Percentiles rank a stretch among this genome's conserved stretches.
These are phyloP conservation scores for Hirtodrosophila trivittata DNA, from an alignment of 2,888 invertebrate genomes.

Conservation along the genomic window DNA sequence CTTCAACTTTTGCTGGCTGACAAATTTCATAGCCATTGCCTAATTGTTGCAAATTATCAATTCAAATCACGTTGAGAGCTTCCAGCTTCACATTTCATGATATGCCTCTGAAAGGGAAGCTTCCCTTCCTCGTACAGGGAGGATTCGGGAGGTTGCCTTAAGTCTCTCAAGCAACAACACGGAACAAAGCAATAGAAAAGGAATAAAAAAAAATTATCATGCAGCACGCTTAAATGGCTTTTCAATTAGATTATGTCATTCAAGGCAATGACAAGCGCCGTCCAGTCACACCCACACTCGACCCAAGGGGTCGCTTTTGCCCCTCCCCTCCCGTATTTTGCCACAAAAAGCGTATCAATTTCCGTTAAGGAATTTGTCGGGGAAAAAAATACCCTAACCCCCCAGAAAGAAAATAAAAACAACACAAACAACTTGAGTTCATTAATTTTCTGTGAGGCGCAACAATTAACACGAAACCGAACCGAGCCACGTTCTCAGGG, in stretches of 20 bases:
- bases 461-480: conserved; percentile 76
- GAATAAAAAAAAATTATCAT: conserved; percentile 68
- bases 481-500: conserved; percentile 35
- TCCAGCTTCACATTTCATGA: conserved; percentile 7
- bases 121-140: no score
- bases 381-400: conserved; percentile 22
- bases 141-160: conserved; percentile 7
- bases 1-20: conserved; percentile 40
- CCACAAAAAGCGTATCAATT: conserved; percentile 70
- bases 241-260: conserved; percentile 80
- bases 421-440: conserved; percentile 73
- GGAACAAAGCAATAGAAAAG: not conserved
- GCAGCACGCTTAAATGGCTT: conserved; percentile 78
- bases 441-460: conserved; percentile 78
- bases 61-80: conserved; percentile 70
- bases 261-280: conserved; percentile 56
- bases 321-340: not conserved
- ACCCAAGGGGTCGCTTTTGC: not conserved
- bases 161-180: conserved; percentile 3
- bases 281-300: conserved; percentile 25
- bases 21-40: conserved; percentile 50
- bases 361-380: conserved; percentile 69
- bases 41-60: conserved; percentile 77
- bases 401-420: conserved; percentile 53
- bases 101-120: no score